phyloP scores from a whole-genome alignment of 2,113 vertebrate species.

The Dolichotis patagonum region DNA sequence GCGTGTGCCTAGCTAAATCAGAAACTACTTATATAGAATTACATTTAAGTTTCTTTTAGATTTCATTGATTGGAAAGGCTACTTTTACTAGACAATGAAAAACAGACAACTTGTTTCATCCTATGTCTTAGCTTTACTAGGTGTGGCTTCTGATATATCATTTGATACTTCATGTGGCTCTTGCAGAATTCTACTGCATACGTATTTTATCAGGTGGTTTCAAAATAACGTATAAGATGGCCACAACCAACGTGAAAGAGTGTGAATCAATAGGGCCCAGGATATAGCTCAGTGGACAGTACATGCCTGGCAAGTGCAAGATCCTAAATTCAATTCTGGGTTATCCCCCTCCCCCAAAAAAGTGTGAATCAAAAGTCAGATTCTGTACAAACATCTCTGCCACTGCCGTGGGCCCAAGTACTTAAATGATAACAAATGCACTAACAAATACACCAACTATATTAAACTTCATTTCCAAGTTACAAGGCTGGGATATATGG shows the following conservation, averaged over 20 bases:
- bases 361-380: slow-evolving; percentile 38
- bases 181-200: background rate
- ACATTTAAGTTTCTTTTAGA: background rate
- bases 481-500: background rate
- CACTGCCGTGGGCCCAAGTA: background rate
- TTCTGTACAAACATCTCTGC: background rate
- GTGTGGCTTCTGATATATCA: background rate
- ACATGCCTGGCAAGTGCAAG: no score
- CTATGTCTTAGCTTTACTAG: background rate
- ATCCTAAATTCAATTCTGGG: no score
- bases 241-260: background rate
- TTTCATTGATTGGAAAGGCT: background rate
- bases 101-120: background rate
- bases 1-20: background rate
- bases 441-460: background rate
- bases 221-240: background rate
- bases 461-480: slow-evolving; percentile 53
- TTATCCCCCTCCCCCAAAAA: background rate
- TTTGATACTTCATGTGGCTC: slow-evolving; percentile 11
- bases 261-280: background rate
- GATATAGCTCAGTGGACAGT: no score
- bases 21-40: background rate
- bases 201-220: slow-evolving; percentile 22
- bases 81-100: slow-evolving; percentile 32
- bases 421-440: slow-evolving; percentile 39